Percentiles rank a stretch among this genome's conserved stretches.
These are phyloP conservation scores for Gryon sp. DNA, from an alignment of 1,140 invertebrate genomes.

Conservation along the genomic window DNA sequence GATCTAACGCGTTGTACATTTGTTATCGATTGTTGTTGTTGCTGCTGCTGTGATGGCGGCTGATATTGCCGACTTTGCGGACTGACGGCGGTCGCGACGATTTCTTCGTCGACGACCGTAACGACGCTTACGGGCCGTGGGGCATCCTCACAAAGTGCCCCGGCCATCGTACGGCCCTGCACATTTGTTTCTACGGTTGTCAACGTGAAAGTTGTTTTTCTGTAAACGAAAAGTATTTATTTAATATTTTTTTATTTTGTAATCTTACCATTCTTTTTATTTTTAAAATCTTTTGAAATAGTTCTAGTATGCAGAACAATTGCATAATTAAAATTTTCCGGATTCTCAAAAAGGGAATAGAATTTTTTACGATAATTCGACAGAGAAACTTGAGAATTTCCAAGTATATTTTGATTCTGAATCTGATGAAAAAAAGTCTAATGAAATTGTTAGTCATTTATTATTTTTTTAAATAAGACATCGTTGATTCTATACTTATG, in stretches of 20 bases:
- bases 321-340: too few species aligned
- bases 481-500: too few species aligned
- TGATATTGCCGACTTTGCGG: conserved; percentile 12
- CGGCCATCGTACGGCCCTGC: conserved; percentile 75
- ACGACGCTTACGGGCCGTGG: conserved; percentile 77
- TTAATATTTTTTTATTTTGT: background rate
- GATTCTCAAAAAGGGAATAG: too few species aligned
- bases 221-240: conserved; percentile 3
- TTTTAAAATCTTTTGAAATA: too few species aligned
- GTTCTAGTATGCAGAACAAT: too few species aligned
- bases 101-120: conserved; percentile 68
- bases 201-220: conserved; percentile 19
- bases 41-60: conserved; percentile 17
- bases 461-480: too few species aligned
- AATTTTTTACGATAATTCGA: too few species aligned
- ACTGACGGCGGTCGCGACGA: conserved; percentile 35
- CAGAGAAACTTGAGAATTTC: too few species aligned
- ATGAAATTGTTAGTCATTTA: too few species aligned
- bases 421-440: too few species aligned
- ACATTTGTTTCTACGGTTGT: conserved; percentile 70
- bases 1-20: conserved; percentile 54
- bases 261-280: background rate
- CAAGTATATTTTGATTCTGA: too few species aligned
- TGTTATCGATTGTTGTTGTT: conserved; percentile 15
- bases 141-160: conserved; percentile 76